A percentile compares a stretch with the other conserved stretches of the same genome.
Conservation (phyloP, 2,797 vertebrate genomes). For the Ara ararauna region DNA sequence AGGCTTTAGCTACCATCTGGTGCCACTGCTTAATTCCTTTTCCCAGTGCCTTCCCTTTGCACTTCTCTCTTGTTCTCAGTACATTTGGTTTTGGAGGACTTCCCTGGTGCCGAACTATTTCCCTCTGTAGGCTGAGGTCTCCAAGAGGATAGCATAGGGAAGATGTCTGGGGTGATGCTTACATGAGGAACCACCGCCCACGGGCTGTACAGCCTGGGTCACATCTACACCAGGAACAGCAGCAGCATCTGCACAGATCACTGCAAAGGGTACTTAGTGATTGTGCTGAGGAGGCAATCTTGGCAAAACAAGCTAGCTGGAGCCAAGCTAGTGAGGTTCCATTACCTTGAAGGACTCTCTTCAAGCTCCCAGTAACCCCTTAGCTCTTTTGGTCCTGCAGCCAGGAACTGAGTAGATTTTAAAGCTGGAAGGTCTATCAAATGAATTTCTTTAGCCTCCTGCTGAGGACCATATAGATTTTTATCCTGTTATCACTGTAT, state of each 20-base stretch:
- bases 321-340: accelerated
- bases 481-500: not conserved
- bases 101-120: not conserved
- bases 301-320: not conserved
- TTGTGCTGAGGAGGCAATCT: accelerated
- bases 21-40: not conserved
- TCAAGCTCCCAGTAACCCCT: not conserved
- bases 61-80: not conserved
- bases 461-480: not conserved
- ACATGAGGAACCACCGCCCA: accelerated
- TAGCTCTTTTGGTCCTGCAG: not conserved
- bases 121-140: not conserved
- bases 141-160: accelerated
- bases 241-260: not conserved
- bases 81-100: not conserved
- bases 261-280: not conserved
- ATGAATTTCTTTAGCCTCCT: not conserved
- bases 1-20: not conserved
- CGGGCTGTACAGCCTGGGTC: not conserved
- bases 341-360: not conserved
- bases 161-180: not conserved
- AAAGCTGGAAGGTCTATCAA: not conserved
- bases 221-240: not conserved
- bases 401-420: not conserved
- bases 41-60: not conserved